Percentiles rank a stretch among this genome's conserved stretches.
These are phyloP conservation scores for Heloderma charlesbogerti DNA, from an alignment of 2,113 vertebrate genomes.

Conservation along the genomic window DNA sequence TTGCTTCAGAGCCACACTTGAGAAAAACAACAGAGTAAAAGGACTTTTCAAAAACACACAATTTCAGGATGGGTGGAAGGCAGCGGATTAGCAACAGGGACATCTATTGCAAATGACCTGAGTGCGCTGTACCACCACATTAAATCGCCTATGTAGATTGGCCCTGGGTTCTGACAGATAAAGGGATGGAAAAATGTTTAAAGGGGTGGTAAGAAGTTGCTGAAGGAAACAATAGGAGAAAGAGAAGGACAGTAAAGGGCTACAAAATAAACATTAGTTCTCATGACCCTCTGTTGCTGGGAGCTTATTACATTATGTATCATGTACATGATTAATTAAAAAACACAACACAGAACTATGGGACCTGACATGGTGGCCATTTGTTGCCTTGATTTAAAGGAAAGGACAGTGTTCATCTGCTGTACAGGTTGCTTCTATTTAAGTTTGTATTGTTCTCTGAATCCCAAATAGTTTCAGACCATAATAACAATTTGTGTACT, in stretches of 20 bases:
- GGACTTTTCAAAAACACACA: no score
- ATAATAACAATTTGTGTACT: neutral
- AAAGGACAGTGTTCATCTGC: neutral
- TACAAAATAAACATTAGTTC: neutral
- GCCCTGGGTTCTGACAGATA: no score
- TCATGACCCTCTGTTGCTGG: neutral
- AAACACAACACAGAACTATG: no score
- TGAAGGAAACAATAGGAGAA: neutral
- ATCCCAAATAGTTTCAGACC: neutral
- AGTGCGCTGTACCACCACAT: no score
- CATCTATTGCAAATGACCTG: no score
- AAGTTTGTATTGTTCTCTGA: neutral
- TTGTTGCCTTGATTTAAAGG: neutral
- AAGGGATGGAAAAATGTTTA: neutral
- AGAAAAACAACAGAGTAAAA: no score
- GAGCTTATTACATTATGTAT: neutral
- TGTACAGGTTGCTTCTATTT: neutral
- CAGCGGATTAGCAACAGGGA: no score
- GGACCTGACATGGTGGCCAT: neutral
- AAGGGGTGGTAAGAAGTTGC: neutral
- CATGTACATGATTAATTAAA: neutral
- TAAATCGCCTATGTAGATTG: no score
- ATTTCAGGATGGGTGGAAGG: no score
- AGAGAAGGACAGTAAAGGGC: neutral
- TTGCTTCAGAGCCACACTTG: no score